Evolutionary conservation across 2,888 invertebrate species (phyloP), one percentile per base, ranked within the genome.

Genomic region (Furcula furcula): DNA sequence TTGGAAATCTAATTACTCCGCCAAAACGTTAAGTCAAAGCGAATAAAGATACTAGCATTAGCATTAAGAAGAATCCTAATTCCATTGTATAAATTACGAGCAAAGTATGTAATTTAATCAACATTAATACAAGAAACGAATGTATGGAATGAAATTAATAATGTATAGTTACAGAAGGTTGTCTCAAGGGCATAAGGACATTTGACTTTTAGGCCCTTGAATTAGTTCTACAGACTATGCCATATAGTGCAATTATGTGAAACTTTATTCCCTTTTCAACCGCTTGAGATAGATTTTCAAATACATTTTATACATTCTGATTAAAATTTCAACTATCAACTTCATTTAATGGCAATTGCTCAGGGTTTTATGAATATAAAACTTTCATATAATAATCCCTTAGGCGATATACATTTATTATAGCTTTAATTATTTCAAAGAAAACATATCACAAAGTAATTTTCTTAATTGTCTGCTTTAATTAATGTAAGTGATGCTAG

Each of bases 141-240:
- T 34, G 16, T 44, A 36, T 31, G 27, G 28, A 26, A 12, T 32
- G 34, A 52, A 27, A 38, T 35, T 40, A 42, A 45, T 43, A 39
- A 31, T 35, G 29, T 26, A 21, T 29, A 34, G 20, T 20, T 29
- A 23, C 14, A 30, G n/a, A 37, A 53, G 60, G 55, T 51, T 48
- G 53, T 57, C 60, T 60, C 32, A 60, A 60, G 48, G 51, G 9
- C 15, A n/a, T 25, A 26, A 36, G 43, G 40, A 29, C 37, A 36
- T 29, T 25, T 27, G 18, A 36, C 28, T 36, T n/a, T n/a, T 9
- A 26, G 29, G 35, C 7, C 11, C 25, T 30, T 12, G 29, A 42
- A 39, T 33, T 41, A 38, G 28, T 29, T 40, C n/a, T 21, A n/a
- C 21, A n/a, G 9, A n/a, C 11, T n/a, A 7, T 11, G 6, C 9